Evolutionary conservation across 1,140 invertebrate genomes (phyloP).

Genomic region (Kradibia gibbosae): DNA sequence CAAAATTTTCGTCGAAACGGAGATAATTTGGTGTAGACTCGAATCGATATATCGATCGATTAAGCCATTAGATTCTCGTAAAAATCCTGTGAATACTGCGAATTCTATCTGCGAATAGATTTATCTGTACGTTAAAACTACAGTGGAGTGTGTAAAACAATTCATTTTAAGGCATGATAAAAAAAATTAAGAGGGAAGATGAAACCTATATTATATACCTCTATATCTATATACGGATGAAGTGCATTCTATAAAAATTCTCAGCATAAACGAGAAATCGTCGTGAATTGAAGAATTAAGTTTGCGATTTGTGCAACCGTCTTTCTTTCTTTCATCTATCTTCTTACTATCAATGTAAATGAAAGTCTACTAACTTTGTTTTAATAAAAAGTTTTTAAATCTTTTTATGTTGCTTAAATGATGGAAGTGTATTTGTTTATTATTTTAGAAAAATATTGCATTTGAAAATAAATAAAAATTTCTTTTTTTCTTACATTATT

Average conservation of each 20-base stretch:
- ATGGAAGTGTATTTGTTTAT: no score
- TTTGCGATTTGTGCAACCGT: no score
- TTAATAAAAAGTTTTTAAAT: no score
- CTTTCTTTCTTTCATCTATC: neutral
- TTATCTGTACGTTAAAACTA: neutral
- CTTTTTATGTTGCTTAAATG: no score
- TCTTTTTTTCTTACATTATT: no score
- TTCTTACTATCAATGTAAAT: neutral
- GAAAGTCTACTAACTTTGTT: neutral
- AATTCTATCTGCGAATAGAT: conserved; percentile 4
- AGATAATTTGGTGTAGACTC: conserved; percentile 19
- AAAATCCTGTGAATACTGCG: neutral
- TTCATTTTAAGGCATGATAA: neutral
- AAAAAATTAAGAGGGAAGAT: neutral
- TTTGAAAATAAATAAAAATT: no score
- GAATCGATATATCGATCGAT: conserved; percentile 21
- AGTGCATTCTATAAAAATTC: neutral
- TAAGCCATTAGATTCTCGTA: conserved; percentile 5
- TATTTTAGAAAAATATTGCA: no score
- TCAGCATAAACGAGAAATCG: neutral
- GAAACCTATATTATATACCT: neutral
- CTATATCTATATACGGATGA: neutral
- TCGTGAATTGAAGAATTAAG: neutral
- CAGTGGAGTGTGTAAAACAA: neutral
- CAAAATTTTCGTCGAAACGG: conserved; percentile 16